Base-by-base conservation (phyloP, 1,140 invertebrate species). In the Drosophila serrata region DNA sequence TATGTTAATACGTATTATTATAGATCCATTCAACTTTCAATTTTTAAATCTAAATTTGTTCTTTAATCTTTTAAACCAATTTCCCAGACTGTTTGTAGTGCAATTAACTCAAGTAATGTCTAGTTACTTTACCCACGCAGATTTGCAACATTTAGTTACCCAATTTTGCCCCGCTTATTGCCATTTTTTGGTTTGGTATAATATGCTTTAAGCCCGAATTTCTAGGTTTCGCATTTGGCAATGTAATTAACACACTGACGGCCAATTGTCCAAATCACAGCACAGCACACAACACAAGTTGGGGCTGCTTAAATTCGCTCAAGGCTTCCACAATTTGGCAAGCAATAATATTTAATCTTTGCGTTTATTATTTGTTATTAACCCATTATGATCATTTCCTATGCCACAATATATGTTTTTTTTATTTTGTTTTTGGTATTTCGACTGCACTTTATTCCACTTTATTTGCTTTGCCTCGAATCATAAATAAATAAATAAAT, bases 321-420 rank as follows among this genome's bases (percentile, higher is more conserved):
- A 88, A 86, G 82, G 82, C 58, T 69, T 37, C 62, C 55, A 61
- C 15, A 33, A 87, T 87, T 86, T 82, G 79, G 63, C 58, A 70
- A 82, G 45, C 76, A 43, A 75, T 79, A 81, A 75, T 68, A 69
- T 79, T 59, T 79, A 82, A 82, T 79, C 79, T 64, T 57, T 46
- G 53, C 74, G 58, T 79, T 79, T 87, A 81, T 75, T 75, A 79
- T 82, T 86, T 69, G 37, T 64, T 56, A 75, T 82, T 61, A 77
- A 68, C 59, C 65, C 67, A 63, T 70, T 65, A 81, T 60, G 75
- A 55, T 61, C 56, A 77, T 77, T 75, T 79, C 79, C 78, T 69
- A 59, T 40, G 45, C 57, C 29, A 17, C 22, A 29, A 24, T 29
- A 46, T 61, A 56, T 29, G 22, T 15, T 19, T 29, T 61, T 45